phyloP scores from a whole-genome alignment of 1,140 invertebrate species.

The Temnothorax nylanderi region DNA sequence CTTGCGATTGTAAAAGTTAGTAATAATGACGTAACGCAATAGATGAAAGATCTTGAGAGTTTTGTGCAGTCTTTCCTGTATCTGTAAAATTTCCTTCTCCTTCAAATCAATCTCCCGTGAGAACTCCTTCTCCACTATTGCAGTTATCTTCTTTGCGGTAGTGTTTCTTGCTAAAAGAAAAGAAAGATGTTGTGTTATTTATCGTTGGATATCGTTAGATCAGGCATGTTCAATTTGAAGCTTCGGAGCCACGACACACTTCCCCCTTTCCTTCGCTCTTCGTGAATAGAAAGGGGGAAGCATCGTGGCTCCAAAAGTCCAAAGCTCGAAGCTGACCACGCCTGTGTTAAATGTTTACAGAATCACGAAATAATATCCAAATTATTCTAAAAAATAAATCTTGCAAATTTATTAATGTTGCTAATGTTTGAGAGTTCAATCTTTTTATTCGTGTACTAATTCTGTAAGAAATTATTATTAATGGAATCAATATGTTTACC shows the following conservation, averaged over 20 bases:
- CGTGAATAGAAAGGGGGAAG: too few species aligned
- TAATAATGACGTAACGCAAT: conserved; percentile 89
- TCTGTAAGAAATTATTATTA: conserved; percentile 24
- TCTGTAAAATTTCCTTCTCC: conserved; percentile 85
- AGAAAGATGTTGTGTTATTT: neutral
- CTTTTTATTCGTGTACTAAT: neutral
- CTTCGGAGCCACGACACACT: too few species aligned
- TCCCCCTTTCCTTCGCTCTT: too few species aligned
- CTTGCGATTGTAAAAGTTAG: conserved; percentile 89
- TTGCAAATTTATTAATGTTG: neutral
- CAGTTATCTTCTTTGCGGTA: conserved; percentile 79
- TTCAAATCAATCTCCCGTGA: conserved; percentile 86
- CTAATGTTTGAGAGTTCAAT: neutral
- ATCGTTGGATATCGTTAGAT: too few species aligned
- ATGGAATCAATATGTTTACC: conserved; percentile 70
- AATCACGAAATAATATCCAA: too few species aligned
- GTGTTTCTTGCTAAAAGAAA: conserved; percentile 76
- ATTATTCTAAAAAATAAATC: too few species aligned
- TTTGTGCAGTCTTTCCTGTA: conserved; percentile 87
- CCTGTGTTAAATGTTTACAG: too few species aligned
- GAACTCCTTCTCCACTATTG: conserved; percentile 86
- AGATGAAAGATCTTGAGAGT: conserved; percentile 89
- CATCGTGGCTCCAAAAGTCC: too few species aligned
- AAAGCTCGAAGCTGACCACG: too few species aligned
- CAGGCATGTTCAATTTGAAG: too few species aligned